Percentiles rank a stretch among this genome's conserved stretches.
These are phyloP conservation scores for Sminthurinus aureus DNA, from an alignment of 2,888 invertebrate species.

Conservation along the genomic window DNA sequence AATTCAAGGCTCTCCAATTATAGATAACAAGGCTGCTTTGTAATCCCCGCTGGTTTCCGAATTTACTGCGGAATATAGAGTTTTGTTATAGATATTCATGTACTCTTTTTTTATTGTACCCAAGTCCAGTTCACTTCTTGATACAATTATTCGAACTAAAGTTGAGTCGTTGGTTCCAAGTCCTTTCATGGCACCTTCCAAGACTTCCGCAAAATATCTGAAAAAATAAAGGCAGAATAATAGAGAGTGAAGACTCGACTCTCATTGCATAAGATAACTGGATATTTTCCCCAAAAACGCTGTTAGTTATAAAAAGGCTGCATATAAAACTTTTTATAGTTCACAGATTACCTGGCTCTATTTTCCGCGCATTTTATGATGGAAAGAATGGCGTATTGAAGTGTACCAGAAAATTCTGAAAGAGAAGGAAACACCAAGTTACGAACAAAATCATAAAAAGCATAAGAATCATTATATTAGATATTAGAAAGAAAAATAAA, in stretches of 20 bases:
- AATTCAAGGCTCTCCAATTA: slow-evolving; percentile 68
- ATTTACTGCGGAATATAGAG: slow-evolving; percentile 62
- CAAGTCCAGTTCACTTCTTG: slow-evolving; percentile 56
- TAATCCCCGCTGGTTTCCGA: slow-evolving; percentile 75
- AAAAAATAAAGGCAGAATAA: too few species aligned
- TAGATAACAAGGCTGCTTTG: slow-evolving; percentile 70
- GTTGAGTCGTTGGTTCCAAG: slow-evolving; percentile 49
- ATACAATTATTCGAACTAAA: slow-evolving; percentile 57
- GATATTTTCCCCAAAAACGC: neutral
- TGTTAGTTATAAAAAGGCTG: neutral
- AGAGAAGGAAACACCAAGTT: too few species aligned
- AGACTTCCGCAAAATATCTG: slow-evolving; percentile 52
- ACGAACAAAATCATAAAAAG: too few species aligned
- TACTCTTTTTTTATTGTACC: slow-evolving; percentile 56
- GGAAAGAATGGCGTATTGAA: too few species aligned
- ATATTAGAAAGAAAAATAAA: too few species aligned
- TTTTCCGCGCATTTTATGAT: too few species aligned
- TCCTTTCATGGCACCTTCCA: slow-evolving; percentile 57
- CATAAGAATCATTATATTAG: too few species aligned
- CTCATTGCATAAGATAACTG: neutral
- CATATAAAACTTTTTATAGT: too few species aligned
- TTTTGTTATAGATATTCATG: slow-evolving; percentile 51
- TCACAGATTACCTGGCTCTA: too few species aligned
- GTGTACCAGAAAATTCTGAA: too few species aligned
- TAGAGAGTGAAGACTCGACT: too few species aligned